Percentiles rank a stretch among this genome's conserved stretches.
Evolutionary conservation across 2,888 invertebrate species (phyloP).

Genomic region (Mactromeris polynyma): DNA sequence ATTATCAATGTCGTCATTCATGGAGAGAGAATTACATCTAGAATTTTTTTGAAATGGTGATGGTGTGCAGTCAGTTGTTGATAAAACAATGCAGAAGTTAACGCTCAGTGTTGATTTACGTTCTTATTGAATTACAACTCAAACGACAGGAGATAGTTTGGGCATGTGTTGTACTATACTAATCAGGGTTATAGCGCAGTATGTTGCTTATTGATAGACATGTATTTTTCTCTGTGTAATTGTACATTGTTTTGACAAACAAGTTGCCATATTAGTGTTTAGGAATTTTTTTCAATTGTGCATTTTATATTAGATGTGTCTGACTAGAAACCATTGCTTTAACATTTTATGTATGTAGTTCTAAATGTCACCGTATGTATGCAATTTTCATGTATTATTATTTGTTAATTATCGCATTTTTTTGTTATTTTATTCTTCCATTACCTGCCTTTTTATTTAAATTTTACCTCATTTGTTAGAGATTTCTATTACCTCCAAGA

Average conservation of each 20-base stretch:
- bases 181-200: conserved; percentile 40
- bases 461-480: neutral
- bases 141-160: neutral
- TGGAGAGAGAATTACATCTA: conserved; percentile 3
- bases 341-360: neutral
- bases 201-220: neutral
- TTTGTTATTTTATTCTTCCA: conserved; percentile 1
- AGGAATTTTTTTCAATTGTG: conserved; percentile 15
- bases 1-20: neutral
- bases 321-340: conserved; percentile 23
- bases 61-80: neutral
- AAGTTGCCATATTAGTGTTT: conserved; percentile 44
- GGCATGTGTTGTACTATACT: conserved; percentile 17
- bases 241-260: conserved; percentile 36
- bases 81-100: conserved; percentile 12
- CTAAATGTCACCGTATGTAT: conserved; percentile 4
- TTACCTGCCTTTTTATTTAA: conserved; percentile 5
- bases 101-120: neutral
- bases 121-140: conserved; percentile 1
- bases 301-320: conserved; percentile 39
- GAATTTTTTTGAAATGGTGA: neutral
- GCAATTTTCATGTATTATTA: conserved; percentile 2
- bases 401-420: conserved; percentile 1
- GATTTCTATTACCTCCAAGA: neutral
- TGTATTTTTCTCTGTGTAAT: conserved; percentile 31